A percentile compares a stretch with the other conserved stretches of the same genome.
phyloP scores from a whole-genome alignment of 1,140 invertebrate genomes.

The Drosophila trapezifrons region DNA sequence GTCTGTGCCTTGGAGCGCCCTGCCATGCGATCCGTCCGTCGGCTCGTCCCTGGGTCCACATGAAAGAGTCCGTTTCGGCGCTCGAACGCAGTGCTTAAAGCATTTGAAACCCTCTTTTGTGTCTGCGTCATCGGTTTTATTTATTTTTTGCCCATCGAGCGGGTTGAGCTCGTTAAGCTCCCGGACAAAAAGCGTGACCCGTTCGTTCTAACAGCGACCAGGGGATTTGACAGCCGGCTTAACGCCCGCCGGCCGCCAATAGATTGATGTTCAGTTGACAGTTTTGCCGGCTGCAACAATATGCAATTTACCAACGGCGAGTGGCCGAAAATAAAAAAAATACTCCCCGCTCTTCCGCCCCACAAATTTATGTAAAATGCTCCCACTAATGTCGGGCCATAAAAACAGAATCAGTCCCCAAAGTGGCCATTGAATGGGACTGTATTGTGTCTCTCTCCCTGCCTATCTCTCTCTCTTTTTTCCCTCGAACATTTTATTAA shows the following conservation, averaged over 20 bases:
- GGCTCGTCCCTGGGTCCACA: slow-evolving; percentile 43
- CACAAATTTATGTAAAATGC: slow-evolving; percentile 46
- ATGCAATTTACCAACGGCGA: slow-evolving; percentile 45
- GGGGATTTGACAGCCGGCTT: slow-evolving; percentile 68
- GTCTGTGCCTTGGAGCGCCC: slow-evolving; percentile 66
- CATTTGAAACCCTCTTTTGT: slow-evolving; percentile 70
- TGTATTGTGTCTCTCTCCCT: slow-evolving; percentile 3
- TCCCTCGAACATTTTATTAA: slow-evolving; percentile 65
- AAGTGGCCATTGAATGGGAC: slow-evolving; percentile 56
- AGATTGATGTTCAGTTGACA: slow-evolving; percentile 81
- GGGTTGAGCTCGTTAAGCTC: slow-evolving; percentile 69
- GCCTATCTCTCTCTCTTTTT: slow-evolving; percentile 13
- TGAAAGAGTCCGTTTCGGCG: slow-evolving; percentile 52
- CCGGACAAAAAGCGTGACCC: slow-evolving; percentile 65
- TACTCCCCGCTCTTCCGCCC: not conserved
- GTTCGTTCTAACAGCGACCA: slow-evolving; percentile 57
- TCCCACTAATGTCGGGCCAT: slow-evolving; percentile 53
- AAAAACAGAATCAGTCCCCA: slow-evolving; percentile 46
- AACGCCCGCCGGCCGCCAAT: slow-evolving; percentile 63
- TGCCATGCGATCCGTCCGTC: slow-evolving; percentile 20
- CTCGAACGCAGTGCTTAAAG: slow-evolving; percentile 60
- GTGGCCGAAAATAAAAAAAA: slow-evolving; percentile 1
- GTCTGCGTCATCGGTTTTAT: slow-evolving; percentile 70
- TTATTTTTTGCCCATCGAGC: slow-evolving; percentile 28
- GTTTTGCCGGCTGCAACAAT: slow-evolving; percentile 60